A percentile compares a stretch with the other conserved stretches of the same genome.
phyloP scores from a whole-genome alignment of 2,113 vertebrate species.

The Phalacrocorax brasilianus region DNA sequence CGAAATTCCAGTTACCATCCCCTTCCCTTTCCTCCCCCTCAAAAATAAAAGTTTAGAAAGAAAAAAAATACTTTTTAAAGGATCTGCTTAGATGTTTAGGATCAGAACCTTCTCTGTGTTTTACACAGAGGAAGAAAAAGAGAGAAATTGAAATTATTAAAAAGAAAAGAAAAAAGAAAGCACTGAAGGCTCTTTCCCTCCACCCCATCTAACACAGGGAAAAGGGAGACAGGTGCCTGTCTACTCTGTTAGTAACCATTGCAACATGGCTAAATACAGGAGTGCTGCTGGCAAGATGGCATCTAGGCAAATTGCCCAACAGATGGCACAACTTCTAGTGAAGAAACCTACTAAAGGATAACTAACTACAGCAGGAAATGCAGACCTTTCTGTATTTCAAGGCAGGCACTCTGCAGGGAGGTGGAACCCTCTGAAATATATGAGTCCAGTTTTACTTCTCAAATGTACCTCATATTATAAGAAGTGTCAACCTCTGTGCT shows the following conservation, averaged over 20 bases:
- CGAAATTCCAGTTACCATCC: neutral
- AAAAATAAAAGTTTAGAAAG: neutral
- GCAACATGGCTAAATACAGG: neutral
- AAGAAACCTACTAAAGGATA: slow-evolving; percentile 26
- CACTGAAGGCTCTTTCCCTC: neutral
- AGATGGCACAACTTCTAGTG: slow-evolving; percentile 45
- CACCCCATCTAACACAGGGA: neutral
- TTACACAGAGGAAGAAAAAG: neutral
- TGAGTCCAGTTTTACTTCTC: neutral
- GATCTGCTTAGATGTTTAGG: neutral
- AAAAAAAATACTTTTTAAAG: neutral
- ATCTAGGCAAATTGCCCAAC: slow-evolving; percentile 39
- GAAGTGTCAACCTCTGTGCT: neutral
- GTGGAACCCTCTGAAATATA: neutral
- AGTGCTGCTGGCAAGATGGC: neutral
- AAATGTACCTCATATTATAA: neutral
- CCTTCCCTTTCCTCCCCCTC: neutral
- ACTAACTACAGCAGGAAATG: neutral
- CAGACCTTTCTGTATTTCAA: neutral
- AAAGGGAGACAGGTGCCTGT: slow-evolving; percentile 6
- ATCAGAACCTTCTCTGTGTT: neutral
- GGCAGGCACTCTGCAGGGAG: neutral
- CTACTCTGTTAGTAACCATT: neutral
- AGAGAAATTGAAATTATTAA: neutral
- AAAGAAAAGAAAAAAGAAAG: neutral